Evolutionary conservation across 2,888 invertebrate genomes (phyloP).

Genomic region (Apodemia zela): DNA sequence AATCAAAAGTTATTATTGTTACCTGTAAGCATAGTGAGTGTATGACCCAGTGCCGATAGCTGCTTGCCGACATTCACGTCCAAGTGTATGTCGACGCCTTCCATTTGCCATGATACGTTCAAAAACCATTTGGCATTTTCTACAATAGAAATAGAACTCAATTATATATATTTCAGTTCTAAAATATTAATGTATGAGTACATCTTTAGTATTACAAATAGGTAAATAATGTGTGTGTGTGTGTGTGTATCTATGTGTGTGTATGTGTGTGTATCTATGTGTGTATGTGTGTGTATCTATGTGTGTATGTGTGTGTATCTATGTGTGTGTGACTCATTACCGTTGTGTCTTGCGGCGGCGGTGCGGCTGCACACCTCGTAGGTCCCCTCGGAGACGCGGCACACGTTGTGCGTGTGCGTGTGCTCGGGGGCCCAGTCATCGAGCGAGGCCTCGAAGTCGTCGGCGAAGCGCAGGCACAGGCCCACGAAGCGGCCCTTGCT

Average conservation of each 20-base stretch:
- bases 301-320: too few species aligned
- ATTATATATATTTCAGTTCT: too few species aligned
- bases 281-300: not conserved
- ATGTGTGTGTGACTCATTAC: constrained; percentile 58
- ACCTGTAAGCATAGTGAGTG: constrained; percentile 96
- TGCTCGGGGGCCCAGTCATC: constrained; percentile 99
- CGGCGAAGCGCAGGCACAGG: constrained; percentile 95
- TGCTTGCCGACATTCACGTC: constrained; percentile 98
- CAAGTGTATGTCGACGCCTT: constrained; percentile 97
- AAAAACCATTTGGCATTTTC: constrained; percentile 99
- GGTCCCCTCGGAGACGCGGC: constrained; percentile 99
- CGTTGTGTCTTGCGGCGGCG: constrained; percentile 90
- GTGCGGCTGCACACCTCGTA: constrained; percentile 98
- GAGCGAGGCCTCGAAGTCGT: constrained; percentile 97
- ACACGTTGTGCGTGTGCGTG: constrained; percentile 89
- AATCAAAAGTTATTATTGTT: not conserved
- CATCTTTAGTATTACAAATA: too few species aligned
- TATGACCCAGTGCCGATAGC: constrained; percentile 95
- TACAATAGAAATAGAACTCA: constrained; percentile 41
- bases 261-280: too few species aligned
- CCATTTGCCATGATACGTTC: constrained; percentile 99
- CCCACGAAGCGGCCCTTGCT: constrained; percentile 95
- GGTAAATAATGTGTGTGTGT: too few species aligned
- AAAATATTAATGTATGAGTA: too few species aligned
- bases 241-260: too few species aligned